These are phyloP conservation scores for Macrosoma leucophasiata DNA, from an alignment of 2,888 invertebrate species.

Conservation along the genomic window DNA sequence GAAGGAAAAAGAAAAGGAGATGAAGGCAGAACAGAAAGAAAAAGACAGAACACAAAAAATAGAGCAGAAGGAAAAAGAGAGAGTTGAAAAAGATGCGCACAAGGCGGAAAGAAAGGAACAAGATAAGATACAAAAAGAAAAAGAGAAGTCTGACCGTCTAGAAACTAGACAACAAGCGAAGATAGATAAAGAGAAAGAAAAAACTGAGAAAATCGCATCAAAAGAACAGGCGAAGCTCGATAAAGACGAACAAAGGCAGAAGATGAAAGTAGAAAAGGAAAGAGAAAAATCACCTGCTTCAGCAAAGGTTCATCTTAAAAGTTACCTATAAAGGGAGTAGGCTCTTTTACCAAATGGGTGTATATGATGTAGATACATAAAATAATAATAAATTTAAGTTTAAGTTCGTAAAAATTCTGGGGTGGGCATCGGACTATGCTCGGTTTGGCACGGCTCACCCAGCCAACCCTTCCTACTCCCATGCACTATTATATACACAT, in stretches of 20 bases:
- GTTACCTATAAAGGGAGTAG: too few relatives aligned
- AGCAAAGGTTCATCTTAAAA: too few relatives aligned
- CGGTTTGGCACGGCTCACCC: too few relatives aligned
- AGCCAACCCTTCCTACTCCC: too few relatives aligned
- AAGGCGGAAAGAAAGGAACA: constrained; percentile 9
- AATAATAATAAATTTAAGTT: too few relatives aligned
- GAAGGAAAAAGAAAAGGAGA: constrained; percentile 9
- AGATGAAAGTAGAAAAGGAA: constrained; percentile 2
- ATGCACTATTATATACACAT: too few relatives aligned
- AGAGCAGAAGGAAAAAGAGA: constrained; percentile 6
- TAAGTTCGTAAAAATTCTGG: too few relatives aligned
- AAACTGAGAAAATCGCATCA: not conserved
- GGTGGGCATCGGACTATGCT: too few relatives aligned
- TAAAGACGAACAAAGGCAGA: constrained; percentile 1
- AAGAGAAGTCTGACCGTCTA: constrained; percentile 8
- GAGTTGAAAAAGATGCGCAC: constrained; percentile 1
- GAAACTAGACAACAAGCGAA: not conserved
- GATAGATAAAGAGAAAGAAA: constrained; percentile 10
- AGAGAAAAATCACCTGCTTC: constrained; percentile 4
- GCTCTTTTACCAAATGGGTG: too few relatives aligned
- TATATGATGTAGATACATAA: too few relatives aligned
- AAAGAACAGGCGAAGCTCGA: constrained; percentile 7
- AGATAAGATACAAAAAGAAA: constrained; percentile 1
- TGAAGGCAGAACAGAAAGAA: constrained; percentile 2
- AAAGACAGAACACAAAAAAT: constrained; percentile 7